phyloP scores from a whole-genome alignment of 2,888 invertebrate species.

The Megamerina dolium region DNA sequence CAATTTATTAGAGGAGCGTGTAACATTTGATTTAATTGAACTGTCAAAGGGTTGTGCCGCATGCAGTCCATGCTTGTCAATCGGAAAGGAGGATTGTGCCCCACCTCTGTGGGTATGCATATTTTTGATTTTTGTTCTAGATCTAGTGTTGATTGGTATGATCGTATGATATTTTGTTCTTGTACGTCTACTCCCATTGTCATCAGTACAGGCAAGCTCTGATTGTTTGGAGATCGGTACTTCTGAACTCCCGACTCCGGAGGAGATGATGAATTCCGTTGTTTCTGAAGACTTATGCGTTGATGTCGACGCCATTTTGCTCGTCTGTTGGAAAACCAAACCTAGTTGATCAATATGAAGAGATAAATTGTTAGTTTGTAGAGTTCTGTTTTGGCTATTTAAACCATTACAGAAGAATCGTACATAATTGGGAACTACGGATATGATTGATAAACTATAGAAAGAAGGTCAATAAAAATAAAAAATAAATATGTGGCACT shows the following conservation, averaged over 20 bases:
- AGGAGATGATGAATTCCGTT: constrained; percentile 62
- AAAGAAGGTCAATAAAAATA: no score
- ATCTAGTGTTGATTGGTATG: constrained; percentile 8
- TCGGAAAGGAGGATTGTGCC: constrained; percentile 13
- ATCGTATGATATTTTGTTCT: not conserved
- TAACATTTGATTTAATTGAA: constrained; percentile 21
- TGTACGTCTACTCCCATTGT: constrained; percentile 1
- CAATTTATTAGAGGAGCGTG: constrained; percentile 31
- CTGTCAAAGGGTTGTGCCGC: not conserved
- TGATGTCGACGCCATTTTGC: constrained; percentile 97
- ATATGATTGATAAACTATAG: no score
- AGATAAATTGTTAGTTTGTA: constrained; percentile 53
- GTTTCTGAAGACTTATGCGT: constrained; percentile 87
- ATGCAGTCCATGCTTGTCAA: not conserved
- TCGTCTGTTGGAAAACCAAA: constrained; percentile 99
- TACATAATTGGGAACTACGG: constrained; percentile 7
- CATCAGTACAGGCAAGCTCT: not conserved
- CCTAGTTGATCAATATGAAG: constrained; percentile 75
- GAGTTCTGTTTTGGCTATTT: constrained; percentile 13
- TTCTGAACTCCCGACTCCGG: constrained; percentile 41
- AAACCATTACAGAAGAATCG: not conserved
- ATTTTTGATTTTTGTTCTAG: constrained; percentile 9
- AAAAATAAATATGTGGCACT: no score
- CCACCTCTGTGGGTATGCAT: no score
- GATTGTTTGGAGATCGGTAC: constrained; percentile 16